These are phyloP conservation scores for Ceryle rudis DNA, from an alignment of 2,797 vertebrate genomes.

Conservation along the genomic window DNA sequence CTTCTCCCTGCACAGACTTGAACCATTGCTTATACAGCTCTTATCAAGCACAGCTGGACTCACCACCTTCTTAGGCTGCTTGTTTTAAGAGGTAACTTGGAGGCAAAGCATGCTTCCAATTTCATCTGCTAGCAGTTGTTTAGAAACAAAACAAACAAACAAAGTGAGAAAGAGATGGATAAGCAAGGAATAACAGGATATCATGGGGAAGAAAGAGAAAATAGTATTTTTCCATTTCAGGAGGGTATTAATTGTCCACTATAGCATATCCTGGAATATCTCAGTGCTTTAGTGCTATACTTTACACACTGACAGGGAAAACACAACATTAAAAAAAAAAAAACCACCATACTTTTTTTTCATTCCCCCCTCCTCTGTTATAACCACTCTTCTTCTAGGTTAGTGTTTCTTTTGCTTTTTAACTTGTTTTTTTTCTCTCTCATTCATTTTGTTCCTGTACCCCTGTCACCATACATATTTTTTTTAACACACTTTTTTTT, in stretches of 20 bases:
- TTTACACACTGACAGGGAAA: conserved; percentile 7
- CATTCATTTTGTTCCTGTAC: neutral
- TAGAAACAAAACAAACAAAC: neutral
- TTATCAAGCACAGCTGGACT: neutral
- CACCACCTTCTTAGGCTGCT: neutral
- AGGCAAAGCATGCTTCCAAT: neutral
- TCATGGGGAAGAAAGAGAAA: neutral
- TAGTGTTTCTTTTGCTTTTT: conserved; percentile 48
- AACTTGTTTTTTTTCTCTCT: neutral
- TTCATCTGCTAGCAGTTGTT: neutral
- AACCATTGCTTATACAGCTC: neutral
- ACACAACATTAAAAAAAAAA: neutral
- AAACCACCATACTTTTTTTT: neutral
- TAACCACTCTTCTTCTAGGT: conserved; percentile 40
- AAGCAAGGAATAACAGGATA: neutral
- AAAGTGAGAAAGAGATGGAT: neutral
- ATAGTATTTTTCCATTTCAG: neutral
- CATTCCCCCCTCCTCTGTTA: neutral
- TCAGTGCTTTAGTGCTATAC: conserved; percentile 49
- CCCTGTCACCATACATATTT: neutral
- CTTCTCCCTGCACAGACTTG: neutral
- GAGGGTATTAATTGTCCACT: conserved; percentile 10
- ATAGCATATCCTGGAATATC: conserved; percentile 12
- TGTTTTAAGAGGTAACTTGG: neutral
- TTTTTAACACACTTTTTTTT: conserved; percentile 23